phyloP scores from a whole-genome alignment of 1,140 invertebrate species.

The Sitobion miscanthi region DNA sequence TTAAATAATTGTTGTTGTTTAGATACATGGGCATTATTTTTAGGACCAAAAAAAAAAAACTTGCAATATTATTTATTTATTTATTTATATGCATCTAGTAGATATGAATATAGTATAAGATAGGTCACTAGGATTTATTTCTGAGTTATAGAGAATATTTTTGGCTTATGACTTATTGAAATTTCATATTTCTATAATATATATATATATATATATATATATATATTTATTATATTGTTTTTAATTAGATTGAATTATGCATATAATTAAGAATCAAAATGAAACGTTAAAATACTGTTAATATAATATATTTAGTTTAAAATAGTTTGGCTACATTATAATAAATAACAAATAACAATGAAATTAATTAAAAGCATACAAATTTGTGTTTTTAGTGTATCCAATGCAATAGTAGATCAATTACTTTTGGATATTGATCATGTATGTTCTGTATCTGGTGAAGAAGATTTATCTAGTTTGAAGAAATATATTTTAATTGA shows the following conservation, averaged over 20 bases:
- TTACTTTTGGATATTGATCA: constrained; percentile 70
- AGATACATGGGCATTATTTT: too few species aligned
- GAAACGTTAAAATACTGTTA: not conserved
- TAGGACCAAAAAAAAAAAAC: too few species aligned
- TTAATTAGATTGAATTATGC: not conserved
- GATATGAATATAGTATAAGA: not conserved
- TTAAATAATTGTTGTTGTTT: too few species aligned
- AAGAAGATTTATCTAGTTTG: constrained; percentile 64
- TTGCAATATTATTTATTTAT: too few species aligned
- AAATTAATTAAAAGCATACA: too few species aligned
- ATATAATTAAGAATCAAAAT: not conserved
- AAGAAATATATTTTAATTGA: constrained; percentile 68
- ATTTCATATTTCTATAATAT: not conserved
- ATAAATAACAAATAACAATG: not conserved
- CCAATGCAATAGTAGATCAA: constrained; percentile 70
- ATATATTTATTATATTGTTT: not conserved
- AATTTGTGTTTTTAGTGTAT: constrained; percentile 62
- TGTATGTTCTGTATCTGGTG: constrained; percentile 64
- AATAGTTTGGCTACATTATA: not conserved
- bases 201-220: not conserved
- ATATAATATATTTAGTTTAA: not conserved
- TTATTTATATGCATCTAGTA: too few species aligned
- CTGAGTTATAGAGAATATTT: not conserved
- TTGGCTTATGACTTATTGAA: not conserved
- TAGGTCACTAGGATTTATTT: not conserved